These are phyloP conservation scores for Lindbergichthys nudifrons DNA, from an alignment of 2,797 vertebrate genomes.

Conservation along the genomic window DNA sequence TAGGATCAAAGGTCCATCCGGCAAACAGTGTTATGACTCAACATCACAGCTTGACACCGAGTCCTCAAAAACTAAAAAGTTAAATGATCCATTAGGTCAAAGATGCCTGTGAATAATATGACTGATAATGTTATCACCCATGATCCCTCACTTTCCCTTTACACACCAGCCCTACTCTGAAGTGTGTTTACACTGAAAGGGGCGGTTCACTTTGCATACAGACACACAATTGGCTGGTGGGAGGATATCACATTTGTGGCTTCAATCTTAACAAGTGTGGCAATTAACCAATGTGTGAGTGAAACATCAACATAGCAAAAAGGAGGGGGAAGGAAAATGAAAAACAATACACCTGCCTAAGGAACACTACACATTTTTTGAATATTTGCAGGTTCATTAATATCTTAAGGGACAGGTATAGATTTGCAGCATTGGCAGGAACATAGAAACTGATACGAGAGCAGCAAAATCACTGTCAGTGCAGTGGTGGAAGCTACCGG, in stretches of 20 bases:
- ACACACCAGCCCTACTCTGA: neutral
- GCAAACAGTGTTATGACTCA: constrained; percentile 29
- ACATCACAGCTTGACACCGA: neutral
- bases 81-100: neutral
- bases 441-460: neutral
- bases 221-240: constrained; percentile 19
- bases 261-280: constrained; percentile 1
- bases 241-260: neutral
- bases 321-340: neutral
- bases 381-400: neutral
- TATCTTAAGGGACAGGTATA: neutral
- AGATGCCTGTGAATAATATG: neutral
- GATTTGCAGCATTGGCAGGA: neutral
- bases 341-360: no score
- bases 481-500: constrained; percentile 2
- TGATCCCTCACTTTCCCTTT: constrained; percentile 14
- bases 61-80: constrained; percentile 6
- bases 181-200: constrained; percentile 22
- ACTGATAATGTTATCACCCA: constrained; percentile 9
- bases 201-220: constrained; percentile 24
- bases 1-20: constrained; percentile 26
- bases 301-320: neutral
- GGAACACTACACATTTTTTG: neutral
- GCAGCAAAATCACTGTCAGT: neutral
- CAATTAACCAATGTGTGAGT: neutral